A percentile compares a stretch with the other conserved stretches of the same genome.
These are phyloP conservation scores for Corvus cornix DNA, from an alignment of 2,113 vertebrate species.

Conservation along the genomic window DNA sequence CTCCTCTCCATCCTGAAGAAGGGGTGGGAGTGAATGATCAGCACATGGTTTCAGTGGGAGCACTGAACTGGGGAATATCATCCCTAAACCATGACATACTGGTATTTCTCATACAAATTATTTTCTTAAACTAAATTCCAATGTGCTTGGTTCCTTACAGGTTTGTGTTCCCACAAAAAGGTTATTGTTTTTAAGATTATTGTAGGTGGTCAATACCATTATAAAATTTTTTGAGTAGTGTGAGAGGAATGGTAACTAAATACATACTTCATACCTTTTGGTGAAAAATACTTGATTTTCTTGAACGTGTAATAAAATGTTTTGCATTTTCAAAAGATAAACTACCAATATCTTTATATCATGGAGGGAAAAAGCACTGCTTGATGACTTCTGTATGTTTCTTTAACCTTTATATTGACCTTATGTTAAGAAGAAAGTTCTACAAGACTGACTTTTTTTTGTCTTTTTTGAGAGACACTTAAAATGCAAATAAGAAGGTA, in stretches of 20 bases:
- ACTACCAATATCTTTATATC: neutral
- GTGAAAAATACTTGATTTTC: neutral
- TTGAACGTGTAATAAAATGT: neutral
- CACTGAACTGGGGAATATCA: neutral
- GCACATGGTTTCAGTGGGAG: neutral
- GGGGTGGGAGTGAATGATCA: neutral
- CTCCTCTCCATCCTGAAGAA: neutral
- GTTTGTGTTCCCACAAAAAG: neutral
- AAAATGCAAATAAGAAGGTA: conserved; percentile 48
- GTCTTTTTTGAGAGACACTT: neutral
- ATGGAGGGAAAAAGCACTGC: neutral
- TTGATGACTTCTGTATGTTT: neutral
- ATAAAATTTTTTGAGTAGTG: neutral
- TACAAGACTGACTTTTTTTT: neutral
- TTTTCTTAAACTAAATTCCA: neutral
- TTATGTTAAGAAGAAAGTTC: neutral
- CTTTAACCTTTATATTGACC: conserved; percentile 15
- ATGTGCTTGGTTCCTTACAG: neutral
- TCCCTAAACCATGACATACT: neutral
- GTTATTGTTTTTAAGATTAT: neutral
- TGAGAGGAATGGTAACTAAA: neutral
- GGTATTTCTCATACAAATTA: neutral
- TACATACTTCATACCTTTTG: neutral
- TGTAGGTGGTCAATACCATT: neutral
- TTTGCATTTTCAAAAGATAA: neutral